Conservation (phyloP, 2,113 vertebrate species). For the Nibea albiflora region DNA sequence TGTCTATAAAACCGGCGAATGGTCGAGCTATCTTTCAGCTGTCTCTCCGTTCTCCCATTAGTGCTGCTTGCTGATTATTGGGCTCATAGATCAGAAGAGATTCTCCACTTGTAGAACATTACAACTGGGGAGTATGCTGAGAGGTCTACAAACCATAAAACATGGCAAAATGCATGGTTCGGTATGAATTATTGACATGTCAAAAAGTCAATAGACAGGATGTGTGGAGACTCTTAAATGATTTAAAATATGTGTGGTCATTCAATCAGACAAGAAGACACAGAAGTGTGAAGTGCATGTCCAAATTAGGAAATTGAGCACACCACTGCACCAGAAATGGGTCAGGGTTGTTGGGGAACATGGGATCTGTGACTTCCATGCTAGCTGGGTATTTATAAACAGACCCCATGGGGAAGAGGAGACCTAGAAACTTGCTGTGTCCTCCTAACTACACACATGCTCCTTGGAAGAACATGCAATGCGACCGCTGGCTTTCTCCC, state of each 20-base stretch:
- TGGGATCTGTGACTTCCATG: conserved; percentile 79
- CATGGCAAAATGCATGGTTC: conserved; percentile 7
- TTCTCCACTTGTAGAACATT: conserved; percentile 44
- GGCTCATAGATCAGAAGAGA: conserved; percentile 54
- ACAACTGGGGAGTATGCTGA: conserved; percentile 15
- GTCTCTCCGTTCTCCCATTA: conserved; percentile 30
- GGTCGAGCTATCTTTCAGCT: conserved; percentile 36
- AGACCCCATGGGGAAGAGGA: conserved; percentile 74
- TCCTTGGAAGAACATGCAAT: conserved; percentile 59
- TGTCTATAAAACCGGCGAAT: conserved; percentile 57
- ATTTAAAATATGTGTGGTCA: conserved; percentile 46
- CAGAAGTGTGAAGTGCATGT: conserved; percentile 44
- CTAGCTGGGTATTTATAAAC: conserved; percentile 84
- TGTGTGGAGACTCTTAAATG: conserved; percentile 5
- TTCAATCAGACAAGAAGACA: conserved; percentile 35
- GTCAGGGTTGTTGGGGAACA: conserved; percentile 84
- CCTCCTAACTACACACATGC: conserved; percentile 66
- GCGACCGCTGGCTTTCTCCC: conserved; percentile 34
- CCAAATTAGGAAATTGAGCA: conserved; percentile 72
- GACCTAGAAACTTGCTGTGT: conserved; percentile 80
- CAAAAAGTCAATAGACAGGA: conserved; percentile 17
- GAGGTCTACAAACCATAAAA: conserved; percentile 32
- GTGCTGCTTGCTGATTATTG: conserved; percentile 40
- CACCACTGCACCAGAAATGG: conserved; percentile 74
- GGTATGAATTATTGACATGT: conserved; percentile 30